Evolutionary conservation across 2,113 vertebrate species (phyloP).

Genomic region (Panthera leo): DNA sequence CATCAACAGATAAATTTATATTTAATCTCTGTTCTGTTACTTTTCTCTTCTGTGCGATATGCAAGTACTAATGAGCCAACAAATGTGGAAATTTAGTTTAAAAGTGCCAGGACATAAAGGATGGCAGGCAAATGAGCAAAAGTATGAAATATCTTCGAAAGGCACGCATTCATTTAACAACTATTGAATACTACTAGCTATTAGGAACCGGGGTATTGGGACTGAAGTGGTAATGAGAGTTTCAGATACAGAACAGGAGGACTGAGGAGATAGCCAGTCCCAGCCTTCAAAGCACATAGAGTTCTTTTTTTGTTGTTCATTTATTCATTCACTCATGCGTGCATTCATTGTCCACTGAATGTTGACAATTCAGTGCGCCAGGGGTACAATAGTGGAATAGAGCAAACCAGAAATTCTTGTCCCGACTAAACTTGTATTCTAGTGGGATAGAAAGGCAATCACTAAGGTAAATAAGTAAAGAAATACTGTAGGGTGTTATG

Average conservation of each 20-base stretch:
- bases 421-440: neutral
- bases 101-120: neutral
- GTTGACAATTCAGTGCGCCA: neutral
- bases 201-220: neutral
- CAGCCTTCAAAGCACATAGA: neutral
- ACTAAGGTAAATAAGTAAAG: neutral
- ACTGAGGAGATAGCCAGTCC: neutral
- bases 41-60: neutral
- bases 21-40: neutral
- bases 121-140: neutral
- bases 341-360: neutral
- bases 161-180: neutral
- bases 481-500: neutral
- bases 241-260: neutral
- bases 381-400: neutral
- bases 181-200: neutral
- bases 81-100: neutral
- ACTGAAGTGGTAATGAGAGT: neutral
- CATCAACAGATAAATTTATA: neutral
- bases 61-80: neutral
- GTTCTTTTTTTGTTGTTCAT: neutral
- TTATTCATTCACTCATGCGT: neutral
- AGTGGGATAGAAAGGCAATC: neutral
- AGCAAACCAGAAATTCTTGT: neutral
- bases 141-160: neutral